Evolutionary conservation across 2,113 vertebrate genomes (phyloP), one percentile per base, ranked within the genome.

Genomic region (Deroptyus accipitrinus): DNA sequence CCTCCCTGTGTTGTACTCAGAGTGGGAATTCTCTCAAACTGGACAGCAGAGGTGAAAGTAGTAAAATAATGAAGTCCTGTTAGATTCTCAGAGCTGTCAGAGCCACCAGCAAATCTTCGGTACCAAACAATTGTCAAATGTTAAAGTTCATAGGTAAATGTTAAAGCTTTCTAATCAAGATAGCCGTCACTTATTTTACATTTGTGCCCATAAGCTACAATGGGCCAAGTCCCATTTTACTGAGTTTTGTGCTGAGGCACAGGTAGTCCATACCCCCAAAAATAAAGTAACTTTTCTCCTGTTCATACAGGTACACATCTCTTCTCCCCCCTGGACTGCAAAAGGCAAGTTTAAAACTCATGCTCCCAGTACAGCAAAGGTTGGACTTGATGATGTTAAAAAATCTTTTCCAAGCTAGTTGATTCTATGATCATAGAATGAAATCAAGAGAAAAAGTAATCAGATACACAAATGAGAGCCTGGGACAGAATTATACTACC

Each of bases 161-260:
- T n/a, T 63, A 82, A 68, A 88, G 20, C 9, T 55, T 83, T 51
- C 61, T n/a, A 35, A n/a, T 1, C 8, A 10, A 88, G 66, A 51
- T 3, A 57, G 41, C 30, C 28, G 4, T 19, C 51, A 28, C 23
- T 35, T 13, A 35, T 28, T 66, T 62, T n/a, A 41, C 7, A 6
- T 67, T 69, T 39, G 27, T 64, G 48, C 15, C 28, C 7, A 6
- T 11, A 7, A 85, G 23, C 35, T 72, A 27, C 44, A 73, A 17
- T 1, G 7, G 15, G 23, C 42, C 15, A 64, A 68, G 20, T 1
- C 62, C n/a, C 48, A 44, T n/a, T 62, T 75, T 41, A 52, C 0
- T 25, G 57, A 39, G 18, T 31, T 55, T 42, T 55, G 20, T 46
- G 25, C 39, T 37, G 18, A 59, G 11, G 25, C n/a, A 59, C 37